These are phyloP conservation scores for Salvator merianae DNA, from an alignment of 2,113 vertebrate genomes.

Conservation along the genomic window DNA sequence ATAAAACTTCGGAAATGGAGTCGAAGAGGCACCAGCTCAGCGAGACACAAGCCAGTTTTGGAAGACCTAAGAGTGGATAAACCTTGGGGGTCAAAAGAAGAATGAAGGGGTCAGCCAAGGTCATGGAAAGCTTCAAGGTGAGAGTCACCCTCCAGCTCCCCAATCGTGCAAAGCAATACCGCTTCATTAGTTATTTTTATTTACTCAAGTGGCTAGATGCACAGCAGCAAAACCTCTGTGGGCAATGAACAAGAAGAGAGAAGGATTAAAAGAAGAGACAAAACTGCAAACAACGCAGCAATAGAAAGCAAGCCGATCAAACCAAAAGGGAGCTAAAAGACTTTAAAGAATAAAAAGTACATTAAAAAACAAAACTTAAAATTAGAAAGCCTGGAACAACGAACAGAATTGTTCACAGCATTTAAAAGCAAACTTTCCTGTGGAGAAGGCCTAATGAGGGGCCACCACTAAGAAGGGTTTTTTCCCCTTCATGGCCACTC, in stretches of 20 bases:
- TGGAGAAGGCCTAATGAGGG: background rate
- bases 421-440: background rate
- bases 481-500: no score
- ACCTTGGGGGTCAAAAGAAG: background rate
- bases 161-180: background rate
- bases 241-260: background rate
- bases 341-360: background rate
- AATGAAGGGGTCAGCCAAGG: background rate
- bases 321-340: background rate
- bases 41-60: background rate
- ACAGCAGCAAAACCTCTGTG: background rate
- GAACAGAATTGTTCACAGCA: background rate
- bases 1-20: conserved; percentile 61
- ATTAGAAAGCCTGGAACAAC: background rate
- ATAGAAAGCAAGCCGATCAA: background rate
- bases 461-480: no score
- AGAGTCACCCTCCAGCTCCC: background rate
- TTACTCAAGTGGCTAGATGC: background rate
- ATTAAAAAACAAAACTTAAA: background rate
- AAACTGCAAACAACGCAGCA: background rate
- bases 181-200: background rate
- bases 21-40: background rate
- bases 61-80: rapidly evolving
- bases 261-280: background rate
- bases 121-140: background rate